phyloP scores from a whole-genome alignment of 2,888 invertebrate species.

The Anoncus sp. region DNA sequence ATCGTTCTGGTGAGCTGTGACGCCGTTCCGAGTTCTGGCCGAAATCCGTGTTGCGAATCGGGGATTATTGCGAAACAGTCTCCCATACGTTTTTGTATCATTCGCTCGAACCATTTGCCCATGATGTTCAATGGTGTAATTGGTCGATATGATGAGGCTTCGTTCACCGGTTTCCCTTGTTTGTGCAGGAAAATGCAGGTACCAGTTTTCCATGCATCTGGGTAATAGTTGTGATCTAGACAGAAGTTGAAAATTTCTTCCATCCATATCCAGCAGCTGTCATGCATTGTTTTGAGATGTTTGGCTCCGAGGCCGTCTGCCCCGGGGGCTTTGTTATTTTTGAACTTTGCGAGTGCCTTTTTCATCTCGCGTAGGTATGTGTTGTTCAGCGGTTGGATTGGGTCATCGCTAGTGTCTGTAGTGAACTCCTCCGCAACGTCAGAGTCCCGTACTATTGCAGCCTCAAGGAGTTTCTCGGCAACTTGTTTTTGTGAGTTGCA shows the following conservation, averaged over 20 bases:
- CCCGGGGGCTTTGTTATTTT: constrained; percentile 18
- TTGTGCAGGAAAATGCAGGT: constrained; percentile 40
- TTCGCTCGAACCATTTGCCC: constrained; percentile 42
- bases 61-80: constrained; percentile 3
- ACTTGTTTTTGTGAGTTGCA: constrained; percentile 21
- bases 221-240: constrained; percentile 21
- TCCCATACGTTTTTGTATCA: constrained; percentile 32
- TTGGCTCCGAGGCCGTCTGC: not conserved
- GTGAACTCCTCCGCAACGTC: not conserved
- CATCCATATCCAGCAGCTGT: constrained; percentile 2
- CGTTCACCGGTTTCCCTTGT: constrained; percentile 17
- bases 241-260: constrained; percentile 24
- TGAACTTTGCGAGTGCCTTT: constrained; percentile 8
- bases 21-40: constrained; percentile 22
- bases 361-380: constrained; percentile 15
- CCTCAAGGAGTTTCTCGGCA: not conserved
- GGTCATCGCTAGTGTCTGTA: not conserved
- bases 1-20: constrained; percentile 29
- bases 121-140: constrained; percentile 44
- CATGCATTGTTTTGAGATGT: constrained; percentile 16
- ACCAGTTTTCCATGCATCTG: constrained; percentile 24
- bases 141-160: constrained; percentile 42
- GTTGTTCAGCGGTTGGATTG: not conserved
- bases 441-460: constrained; percentile 7
- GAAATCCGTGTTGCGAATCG: constrained; percentile 45